A percentile compares a stretch with the other conserved stretches of the same genome.
phyloP scores from a whole-genome alignment of 2,888 invertebrate genomes.

The Dusona sp. region DNA sequence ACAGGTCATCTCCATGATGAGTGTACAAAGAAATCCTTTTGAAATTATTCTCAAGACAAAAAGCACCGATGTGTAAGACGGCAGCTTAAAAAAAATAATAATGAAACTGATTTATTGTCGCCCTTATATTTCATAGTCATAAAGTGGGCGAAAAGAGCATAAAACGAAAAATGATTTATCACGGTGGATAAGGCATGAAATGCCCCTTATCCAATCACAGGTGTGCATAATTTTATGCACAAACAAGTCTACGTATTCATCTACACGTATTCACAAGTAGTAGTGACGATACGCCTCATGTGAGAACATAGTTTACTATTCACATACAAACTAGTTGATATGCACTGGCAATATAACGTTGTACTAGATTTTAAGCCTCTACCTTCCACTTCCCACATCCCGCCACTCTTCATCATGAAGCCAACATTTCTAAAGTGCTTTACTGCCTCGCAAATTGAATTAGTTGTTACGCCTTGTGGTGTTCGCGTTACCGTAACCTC shows the following conservation, averaged over 20 bases:
- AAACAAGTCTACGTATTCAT: slow-evolving; percentile 11
- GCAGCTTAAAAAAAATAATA: no score
- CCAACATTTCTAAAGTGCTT: slow-evolving; percentile 60
- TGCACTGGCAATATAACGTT: slow-evolving; percentile 31
- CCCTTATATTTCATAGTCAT: neutral
- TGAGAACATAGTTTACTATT: neutral
- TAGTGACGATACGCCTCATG: neutral
- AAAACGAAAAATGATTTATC: neutral
- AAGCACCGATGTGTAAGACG: no score
- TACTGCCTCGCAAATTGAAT: slow-evolving; percentile 53
- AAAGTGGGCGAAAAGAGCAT: neutral
- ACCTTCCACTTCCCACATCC: slow-evolving; percentile 6
- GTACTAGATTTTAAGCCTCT: slow-evolving; percentile 45
- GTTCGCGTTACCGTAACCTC: slow-evolving; percentile 42
- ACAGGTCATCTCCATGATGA: no score
- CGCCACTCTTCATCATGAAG: slow-evolving; percentile 28
- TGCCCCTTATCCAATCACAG: neutral
- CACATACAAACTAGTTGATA: slow-evolving; percentile 37
- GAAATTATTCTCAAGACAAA: neutral
- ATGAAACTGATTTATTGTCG: no score
- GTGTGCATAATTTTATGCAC: slow-evolving; percentile 13
- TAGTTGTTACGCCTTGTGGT: slow-evolving; percentile 50
- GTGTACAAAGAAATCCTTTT: no score
- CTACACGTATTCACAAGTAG: neutral
- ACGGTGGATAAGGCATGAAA: neutral